Conservation (phyloP, 2,797 vertebrate species). For the Decapterus maruadsi region DNA sequence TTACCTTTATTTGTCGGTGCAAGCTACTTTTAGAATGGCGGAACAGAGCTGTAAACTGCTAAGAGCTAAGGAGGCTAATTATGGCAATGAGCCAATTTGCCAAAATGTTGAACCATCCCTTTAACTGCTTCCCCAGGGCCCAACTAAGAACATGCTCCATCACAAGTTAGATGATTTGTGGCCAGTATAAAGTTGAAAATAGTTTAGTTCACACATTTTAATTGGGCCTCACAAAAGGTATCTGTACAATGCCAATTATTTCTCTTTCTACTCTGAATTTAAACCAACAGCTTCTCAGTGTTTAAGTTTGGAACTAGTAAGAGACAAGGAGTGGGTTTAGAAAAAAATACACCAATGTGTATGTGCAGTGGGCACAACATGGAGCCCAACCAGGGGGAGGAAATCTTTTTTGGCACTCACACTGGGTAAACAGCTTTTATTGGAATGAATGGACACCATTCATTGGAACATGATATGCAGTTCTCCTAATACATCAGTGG, state of each 20-base stretch:
- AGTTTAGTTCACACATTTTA: neutral
- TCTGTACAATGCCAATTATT: too few species aligned
- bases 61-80: too few species aligned
- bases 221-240: neutral
- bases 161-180: too few species aligned
- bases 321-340: neutral
- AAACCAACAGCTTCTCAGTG: neutral
- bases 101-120: too few species aligned
- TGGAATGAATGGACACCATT: slow-evolving; percentile 9
- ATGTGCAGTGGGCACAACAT: slow-evolving; percentile 1
- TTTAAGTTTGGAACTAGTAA: neutral
- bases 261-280: too few species aligned
- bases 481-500: slow-evolving; percentile 1
- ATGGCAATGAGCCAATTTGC: too few species aligned
- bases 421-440: slow-evolving; percentile 1
- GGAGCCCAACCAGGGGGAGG: slow-evolving; percentile 17
- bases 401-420: slow-evolving; percentile 8
- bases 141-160: too few species aligned
- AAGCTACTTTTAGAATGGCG: too few species aligned
- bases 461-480: neutral
- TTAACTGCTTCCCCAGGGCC: too few species aligned
- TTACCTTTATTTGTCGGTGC: too few species aligned
- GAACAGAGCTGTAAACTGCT: too few species aligned
- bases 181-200: too few species aligned
- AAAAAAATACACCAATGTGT: neutral